phyloP scores from a whole-genome alignment of 2,888 invertebrate species.

The Meghimatium bilineatum region DNA sequence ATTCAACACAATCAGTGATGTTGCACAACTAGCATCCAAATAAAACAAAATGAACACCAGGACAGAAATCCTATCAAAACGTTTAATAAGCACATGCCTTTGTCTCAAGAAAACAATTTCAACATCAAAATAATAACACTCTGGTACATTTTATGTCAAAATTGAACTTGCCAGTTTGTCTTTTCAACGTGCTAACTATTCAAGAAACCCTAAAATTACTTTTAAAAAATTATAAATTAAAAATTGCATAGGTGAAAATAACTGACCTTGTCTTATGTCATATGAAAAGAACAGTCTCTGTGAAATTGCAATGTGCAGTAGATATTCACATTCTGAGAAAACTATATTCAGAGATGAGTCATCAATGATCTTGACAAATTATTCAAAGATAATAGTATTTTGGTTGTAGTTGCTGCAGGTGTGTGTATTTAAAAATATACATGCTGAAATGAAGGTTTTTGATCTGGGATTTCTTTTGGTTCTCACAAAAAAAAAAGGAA shows the following conservation, averaged over 20 bases:
- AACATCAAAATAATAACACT: slow-evolving; percentile 35
- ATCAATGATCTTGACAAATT: background rate
- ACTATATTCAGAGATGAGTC: background rate
- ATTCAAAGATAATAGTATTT: background rate
- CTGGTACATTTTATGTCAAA: slow-evolving; percentile 38
- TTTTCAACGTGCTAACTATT: slow-evolving; percentile 26
- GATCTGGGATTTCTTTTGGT: slow-evolving; percentile 15
- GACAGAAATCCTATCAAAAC: slow-evolving; percentile 45
- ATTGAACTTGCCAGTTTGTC: slow-evolving; percentile 23
- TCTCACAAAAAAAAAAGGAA: slow-evolving; percentile 10
- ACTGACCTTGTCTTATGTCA: slow-evolving; percentile 7
- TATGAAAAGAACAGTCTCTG: background rate
- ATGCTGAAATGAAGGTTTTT: background rate
- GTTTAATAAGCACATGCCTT: slow-evolving; percentile 50
- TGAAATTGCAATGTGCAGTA: slow-evolving; percentile 23
- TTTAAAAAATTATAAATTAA: slow-evolving; percentile 31
- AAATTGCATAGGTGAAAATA: slow-evolving; percentile 49
- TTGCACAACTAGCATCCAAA: background rate
- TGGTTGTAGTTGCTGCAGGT: background rate
- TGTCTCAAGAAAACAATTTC: slow-evolving; percentile 41
- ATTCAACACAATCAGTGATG: too few relatives aligned
- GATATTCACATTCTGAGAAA: background rate
- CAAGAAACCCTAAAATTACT: slow-evolving; percentile 36
- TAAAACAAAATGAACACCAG: background rate
- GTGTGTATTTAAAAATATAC: background rate